A percentile compares a stretch with the other conserved stretches of the same genome.
phyloP scores from a whole-genome alignment of 2,113 vertebrate species.

The Calyptommatus sinebrachiatus region DNA sequence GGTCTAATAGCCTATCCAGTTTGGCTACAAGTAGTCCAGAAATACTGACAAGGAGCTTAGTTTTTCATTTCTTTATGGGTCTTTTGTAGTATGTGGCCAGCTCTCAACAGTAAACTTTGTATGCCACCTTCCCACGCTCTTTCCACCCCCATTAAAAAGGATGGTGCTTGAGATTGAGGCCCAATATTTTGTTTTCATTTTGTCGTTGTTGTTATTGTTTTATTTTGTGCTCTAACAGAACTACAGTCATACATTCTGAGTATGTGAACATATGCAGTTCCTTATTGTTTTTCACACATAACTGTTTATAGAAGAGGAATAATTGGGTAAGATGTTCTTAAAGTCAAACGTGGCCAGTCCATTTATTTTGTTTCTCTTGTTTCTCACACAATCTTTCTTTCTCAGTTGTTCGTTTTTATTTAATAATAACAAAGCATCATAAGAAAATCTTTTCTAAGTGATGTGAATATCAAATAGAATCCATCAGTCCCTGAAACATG shows the following conservation, averaged over 20 bases:
- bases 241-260: constrained; percentile 63
- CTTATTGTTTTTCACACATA: constrained; percentile 62
- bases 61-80: background rate
- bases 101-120: constrained; percentile 55
- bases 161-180: constrained; percentile 68
- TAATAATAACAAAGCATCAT: constrained; percentile 65
- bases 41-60: background rate
- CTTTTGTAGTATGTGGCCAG: constrained; percentile 41
- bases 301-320: constrained; percentile 61
- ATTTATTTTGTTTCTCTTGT: constrained; percentile 48
- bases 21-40: background rate
- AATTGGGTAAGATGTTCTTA: constrained; percentile 63
- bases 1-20: constrained; percentile 5
- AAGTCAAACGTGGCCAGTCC: constrained; percentile 54
- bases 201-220: constrained; percentile 49
- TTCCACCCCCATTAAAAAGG: constrained; percentile 29
- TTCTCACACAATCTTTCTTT: background rate
- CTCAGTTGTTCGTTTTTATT: constrained; percentile 31
- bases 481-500: constrained; percentile 79
- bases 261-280: constrained; percentile 59
- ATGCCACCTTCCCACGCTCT: constrained; percentile 38
- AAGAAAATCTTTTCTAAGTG: constrained; percentile 60
- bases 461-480: constrained; percentile 73
- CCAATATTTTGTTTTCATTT: constrained; percentile 55
- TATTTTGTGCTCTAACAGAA: constrained; percentile 70